Evolutionary conservation across 2,113 vertebrate species (phyloP), one percentile per base, ranked within the genome.

Genomic region (Phoenicopterus ruber): DNA sequence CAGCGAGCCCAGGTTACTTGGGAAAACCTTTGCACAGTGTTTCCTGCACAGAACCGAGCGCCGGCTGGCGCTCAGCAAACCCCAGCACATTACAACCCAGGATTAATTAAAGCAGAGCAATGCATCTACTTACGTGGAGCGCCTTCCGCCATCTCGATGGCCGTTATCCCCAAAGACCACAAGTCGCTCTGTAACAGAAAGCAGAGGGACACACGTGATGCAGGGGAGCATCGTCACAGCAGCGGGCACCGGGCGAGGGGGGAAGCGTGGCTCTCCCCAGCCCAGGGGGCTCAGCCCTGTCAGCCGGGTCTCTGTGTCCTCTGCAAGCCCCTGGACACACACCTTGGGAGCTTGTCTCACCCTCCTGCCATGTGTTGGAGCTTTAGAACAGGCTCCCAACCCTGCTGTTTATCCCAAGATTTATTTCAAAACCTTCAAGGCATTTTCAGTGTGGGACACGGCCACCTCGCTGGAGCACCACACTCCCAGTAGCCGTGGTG

Each of bases 101-200:
- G 9, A 59, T 25, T 49, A 65, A 57, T 4, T 29, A 83, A 71
- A 17, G 22, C 47, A 87, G 81, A 87, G 92, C 73, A 71, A 49
- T 1, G 31, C 13, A 13, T 59, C n/a, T 97, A 99, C 99, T 99
- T 98, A 99, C 99, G 99, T 89, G 99, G 99, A 58, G 99, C 99
- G 63, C 99, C 99, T 98, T 99, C 99, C 7, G 99, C 99, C 99
- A 99, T 99, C 97, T 99, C 99, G 2, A 99, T 99, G 40, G 99
- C 99, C 5, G 99, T 99, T 98, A 99, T 99, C 83, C 99, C 99
- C 96, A 99, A 97, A 46, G 99, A 99, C 99, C 99, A 99, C 98
- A 99, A 86, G 97, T 99, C 99, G n/a, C 99, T 99, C 99, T 99
- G 98, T 73, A 97, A 97, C 95, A 57, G 96, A 58, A 97, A 93